Percentiles rank a stretch among this genome's conserved stretches.
Conservation (phyloP, 2,888 invertebrate genomes). For the Eilema griseolum region DNA sequence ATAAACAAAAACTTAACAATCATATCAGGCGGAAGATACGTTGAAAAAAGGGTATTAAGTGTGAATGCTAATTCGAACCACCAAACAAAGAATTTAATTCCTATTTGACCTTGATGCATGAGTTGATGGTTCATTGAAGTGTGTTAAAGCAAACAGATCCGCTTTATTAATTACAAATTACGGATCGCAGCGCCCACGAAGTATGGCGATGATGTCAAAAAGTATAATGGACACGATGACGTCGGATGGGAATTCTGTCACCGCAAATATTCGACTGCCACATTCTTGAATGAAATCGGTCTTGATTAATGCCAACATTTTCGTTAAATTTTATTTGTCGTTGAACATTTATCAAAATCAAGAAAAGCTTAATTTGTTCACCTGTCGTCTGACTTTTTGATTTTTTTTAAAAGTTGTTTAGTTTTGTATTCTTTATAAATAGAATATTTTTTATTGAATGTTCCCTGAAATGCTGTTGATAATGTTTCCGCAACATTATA, state of each 20-base stretch:
- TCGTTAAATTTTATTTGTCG: neutral
- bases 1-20: slow-evolving; percentile 16
- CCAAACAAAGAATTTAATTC: slow-evolving; percentile 48
- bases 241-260: slow-evolving; percentile 30
- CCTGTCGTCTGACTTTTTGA: neutral
- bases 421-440: neutral
- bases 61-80: slow-evolving; percentile 40
- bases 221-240: slow-evolving; percentile 36
- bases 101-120: slow-evolving; percentile 36
- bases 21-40: slow-evolving; percentile 23
- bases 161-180: slow-evolving; percentile 48
- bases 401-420: neutral
- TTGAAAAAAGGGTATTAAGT: slow-evolving; percentile 30
- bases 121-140: slow-evolving; percentile 44
- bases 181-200: slow-evolving; percentile 35
- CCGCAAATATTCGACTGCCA: slow-evolving; percentile 26
- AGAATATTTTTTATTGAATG: neutral
- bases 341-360: slow-evolving; percentile 8
- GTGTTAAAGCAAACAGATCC: slow-evolving; percentile 37
- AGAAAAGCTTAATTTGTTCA: slow-evolving; percentile 11
- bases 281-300: slow-evolving; percentile 21
- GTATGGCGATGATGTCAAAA: slow-evolving; percentile 48
- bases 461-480: neutral
- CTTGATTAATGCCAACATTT: slow-evolving; percentile 18
- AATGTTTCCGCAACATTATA: too few species aligned